A percentile compares a stretch with the other conserved stretches of the same genome.
phyloP scores from a whole-genome alignment of 2,797 vertebrate species.

The Neopelma chrysocephalum region DNA sequence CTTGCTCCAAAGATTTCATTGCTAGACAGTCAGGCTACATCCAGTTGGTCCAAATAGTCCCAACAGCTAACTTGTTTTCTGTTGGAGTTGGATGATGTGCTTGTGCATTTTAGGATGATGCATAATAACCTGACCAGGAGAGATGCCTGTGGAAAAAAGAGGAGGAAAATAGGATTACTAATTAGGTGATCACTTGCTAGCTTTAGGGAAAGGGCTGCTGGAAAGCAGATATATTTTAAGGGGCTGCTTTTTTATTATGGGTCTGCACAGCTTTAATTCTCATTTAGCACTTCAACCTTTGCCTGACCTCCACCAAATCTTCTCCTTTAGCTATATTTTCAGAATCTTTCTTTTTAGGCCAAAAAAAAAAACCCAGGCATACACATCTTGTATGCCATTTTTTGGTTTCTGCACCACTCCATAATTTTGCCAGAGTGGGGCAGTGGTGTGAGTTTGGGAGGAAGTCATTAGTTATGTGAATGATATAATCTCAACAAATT shows the following conservation, averaged over 20 bases:
- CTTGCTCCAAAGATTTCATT: not conserved
- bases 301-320: not conserved
- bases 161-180: not conserved
- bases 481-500: not conserved
- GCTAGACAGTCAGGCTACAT: not conserved
- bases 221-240: not conserved
- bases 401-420: not conserved
- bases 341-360: not conserved
- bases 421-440: not conserved
- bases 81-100: not conserved
- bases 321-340: not conserved
- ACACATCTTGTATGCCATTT: not conserved
- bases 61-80: not conserved
- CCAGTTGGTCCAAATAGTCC: not conserved
- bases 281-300: not conserved
- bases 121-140: not conserved
- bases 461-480: not conserved
- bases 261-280: not conserved
- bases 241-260: not conserved
- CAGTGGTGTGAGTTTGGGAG: not conserved
- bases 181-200: not conserved
- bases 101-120: not conserved
- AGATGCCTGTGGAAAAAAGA: not conserved
- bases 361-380: not conserved
- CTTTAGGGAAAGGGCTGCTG: not conserved